Percentiles rank a stretch among this genome's conserved stretches.
phyloP scores from a whole-genome alignment of 1,140 invertebrate genomes.

The Anoplolepis gracilipes region DNA sequence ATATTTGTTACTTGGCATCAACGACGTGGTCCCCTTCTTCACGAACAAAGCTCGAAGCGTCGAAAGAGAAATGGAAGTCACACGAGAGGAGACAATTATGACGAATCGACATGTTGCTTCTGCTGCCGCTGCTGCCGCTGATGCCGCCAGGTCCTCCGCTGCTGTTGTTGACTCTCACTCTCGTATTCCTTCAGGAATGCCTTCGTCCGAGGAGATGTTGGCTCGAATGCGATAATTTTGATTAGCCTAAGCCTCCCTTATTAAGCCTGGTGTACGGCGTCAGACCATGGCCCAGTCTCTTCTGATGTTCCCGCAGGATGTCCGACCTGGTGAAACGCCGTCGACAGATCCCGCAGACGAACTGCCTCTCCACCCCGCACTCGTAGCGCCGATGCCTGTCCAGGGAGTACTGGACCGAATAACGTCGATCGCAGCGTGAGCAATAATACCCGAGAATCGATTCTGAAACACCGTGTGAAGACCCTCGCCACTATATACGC shows the following conservation, averaged over 20 bases:
- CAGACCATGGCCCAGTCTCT: constrained; percentile 74
- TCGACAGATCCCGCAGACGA: constrained; percentile 80
- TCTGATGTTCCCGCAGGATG: constrained; percentile 77
- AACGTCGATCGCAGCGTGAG: constrained; percentile 83
- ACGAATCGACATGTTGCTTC: constrained; percentile 11
- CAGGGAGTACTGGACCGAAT: constrained; percentile 83
- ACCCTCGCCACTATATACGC: constrained; percentile 70
- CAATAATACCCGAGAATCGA: constrained; percentile 79
- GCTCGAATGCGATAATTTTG: constrained; percentile 18
- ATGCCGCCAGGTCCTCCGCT: too few relatives aligned
- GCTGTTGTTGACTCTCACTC: background rate
- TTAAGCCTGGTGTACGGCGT: constrained; percentile 68
- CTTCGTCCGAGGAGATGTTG: background rate
- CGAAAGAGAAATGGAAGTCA: constrained; percentile 23
- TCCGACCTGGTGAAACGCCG: constrained; percentile 79
- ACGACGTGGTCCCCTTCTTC: background rate
- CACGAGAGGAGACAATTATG: background rate
- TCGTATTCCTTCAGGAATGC: background rate
- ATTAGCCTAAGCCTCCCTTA: background rate
- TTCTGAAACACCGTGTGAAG: constrained; percentile 78
- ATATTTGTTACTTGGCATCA: constrained; percentile 35
- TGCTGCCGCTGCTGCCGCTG: background rate
- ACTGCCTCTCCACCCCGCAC: constrained; percentile 81
- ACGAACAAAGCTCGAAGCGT: background rate
- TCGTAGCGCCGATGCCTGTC: constrained; percentile 83